Conservation (phyloP, 2,113 vertebrate species). For the Collichthys lucidus region DNA sequence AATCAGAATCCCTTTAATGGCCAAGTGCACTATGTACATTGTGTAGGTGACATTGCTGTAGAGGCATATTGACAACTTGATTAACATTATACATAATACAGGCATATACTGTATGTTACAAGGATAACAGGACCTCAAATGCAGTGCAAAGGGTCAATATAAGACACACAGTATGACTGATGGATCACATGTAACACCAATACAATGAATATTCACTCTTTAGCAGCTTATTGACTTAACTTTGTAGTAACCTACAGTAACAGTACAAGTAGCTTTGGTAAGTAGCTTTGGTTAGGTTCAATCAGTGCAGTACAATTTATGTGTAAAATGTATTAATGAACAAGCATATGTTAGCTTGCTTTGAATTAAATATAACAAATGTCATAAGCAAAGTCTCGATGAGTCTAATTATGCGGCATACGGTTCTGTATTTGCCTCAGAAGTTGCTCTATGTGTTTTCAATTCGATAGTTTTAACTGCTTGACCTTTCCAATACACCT, state of each 20-base stretch:
- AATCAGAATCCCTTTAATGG: slow-evolving; percentile 43
- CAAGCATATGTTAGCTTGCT: neutral
- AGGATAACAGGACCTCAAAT: slow-evolving; percentile 13
- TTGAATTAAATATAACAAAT: no score
- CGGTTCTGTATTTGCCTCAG: neutral
- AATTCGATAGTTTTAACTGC: slow-evolving; percentile 6
- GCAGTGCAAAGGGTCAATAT: neutral
- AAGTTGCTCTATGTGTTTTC: slow-evolving; percentile 7
- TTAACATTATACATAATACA: slow-evolving; percentile 32
- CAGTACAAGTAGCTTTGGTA: no score
- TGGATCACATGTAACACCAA: no score
- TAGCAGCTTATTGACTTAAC: no score
- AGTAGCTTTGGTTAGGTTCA: neutral
- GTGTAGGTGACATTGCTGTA: slow-evolving; percentile 37
- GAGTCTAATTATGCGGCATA: neutral
- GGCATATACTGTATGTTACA: slow-evolving; percentile 2
- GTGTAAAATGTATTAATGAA: neutral
- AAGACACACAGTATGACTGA: neutral
- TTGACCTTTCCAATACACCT: slow-evolving; percentile 18
- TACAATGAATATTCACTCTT: neutral
- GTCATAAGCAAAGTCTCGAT: neutral
- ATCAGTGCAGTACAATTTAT: neutral
- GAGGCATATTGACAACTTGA: slow-evolving; percentile 35
- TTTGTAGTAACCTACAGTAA: no score
- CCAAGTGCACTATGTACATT: slow-evolving; percentile 10